Evolutionary conservation across 2,888 invertebrate genomes (phyloP).

Genomic region (Brenthis daphne): DNA sequence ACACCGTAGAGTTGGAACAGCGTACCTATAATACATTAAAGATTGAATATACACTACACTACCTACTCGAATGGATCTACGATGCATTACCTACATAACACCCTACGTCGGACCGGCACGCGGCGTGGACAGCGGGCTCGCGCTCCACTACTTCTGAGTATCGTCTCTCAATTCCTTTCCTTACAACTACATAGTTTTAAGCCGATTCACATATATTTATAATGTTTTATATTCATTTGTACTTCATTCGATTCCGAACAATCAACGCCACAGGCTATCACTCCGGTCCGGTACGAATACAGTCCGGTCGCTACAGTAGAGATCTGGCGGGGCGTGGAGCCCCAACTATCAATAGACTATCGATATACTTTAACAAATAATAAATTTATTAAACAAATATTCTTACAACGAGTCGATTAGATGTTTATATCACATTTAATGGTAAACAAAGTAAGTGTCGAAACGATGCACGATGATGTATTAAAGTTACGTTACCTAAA

Average conservation of each 20-base stretch:
- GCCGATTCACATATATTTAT: constrained; percentile 62
- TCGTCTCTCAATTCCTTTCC: constrained; percentile 69
- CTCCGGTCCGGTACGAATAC: neutral
- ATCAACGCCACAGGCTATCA: constrained; percentile 33
- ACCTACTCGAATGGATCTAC: constrained; percentile 71
- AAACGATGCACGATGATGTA: constrained; percentile 17
- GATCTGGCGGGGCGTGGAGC: neutral
- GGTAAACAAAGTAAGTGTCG: constrained; percentile 11
- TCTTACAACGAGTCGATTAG: constrained; percentile 19
- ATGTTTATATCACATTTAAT: constrained; percentile 18
- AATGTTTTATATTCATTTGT: constrained; percentile 71
- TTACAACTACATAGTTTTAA: constrained; percentile 70
- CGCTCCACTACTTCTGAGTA: constrained; percentile 38
- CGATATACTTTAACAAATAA: constrained; percentile 18
- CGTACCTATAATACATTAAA: constrained; percentile 65
- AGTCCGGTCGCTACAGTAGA: neutral
- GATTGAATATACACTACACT: constrained; percentile 75
- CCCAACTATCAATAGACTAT: constrained; percentile 15
- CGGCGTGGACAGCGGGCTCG: constrained; percentile 45
- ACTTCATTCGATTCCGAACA: constrained; percentile 60
- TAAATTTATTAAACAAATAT: constrained; percentile 16
- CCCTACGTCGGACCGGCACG: constrained; percentile 63
- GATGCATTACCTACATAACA: constrained; percentile 73
- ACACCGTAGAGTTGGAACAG: constrained; percentile 71
- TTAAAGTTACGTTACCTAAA: constrained; percentile 12